These are phyloP conservation scores for Andrena haemorrhoa DNA, from an alignment of 2,888 invertebrate species.

Conservation along the genomic window DNA sequence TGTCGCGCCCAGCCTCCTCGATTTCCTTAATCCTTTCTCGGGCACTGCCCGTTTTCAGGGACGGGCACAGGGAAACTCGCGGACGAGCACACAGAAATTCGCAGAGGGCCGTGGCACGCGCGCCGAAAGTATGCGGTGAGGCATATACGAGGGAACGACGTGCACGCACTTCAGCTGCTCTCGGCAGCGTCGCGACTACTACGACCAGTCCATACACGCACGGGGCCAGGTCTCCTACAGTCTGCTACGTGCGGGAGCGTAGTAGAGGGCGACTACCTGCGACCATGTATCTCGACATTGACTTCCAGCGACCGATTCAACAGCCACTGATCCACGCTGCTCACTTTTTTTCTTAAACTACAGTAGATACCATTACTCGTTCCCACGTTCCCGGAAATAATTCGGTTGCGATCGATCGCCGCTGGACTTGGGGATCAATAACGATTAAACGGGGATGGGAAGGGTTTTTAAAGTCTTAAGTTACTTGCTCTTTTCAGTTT, in stretches of 20 bases:
- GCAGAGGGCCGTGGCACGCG: constrained; percentile 2
- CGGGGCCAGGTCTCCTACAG: constrained; percentile 33
- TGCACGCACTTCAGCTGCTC: constrained; percentile 63
- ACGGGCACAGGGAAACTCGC: background rate
- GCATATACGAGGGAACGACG: constrained; percentile 28
- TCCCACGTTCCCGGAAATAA: background rate
- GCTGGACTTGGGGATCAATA: too few relatives aligned
- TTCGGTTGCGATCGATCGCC: too few relatives aligned
- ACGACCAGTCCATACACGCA: constrained; percentile 51
- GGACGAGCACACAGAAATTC: background rate
- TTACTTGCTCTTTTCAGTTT: too few relatives aligned
- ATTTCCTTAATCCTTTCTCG: constrained; percentile 29
- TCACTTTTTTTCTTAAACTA: constrained; percentile 11
- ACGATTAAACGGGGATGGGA: too few relatives aligned
- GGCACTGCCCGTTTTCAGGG: constrained; percentile 7
- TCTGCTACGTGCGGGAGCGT: constrained; percentile 40
- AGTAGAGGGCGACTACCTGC: constrained; percentile 67
- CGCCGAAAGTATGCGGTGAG: constrained; percentile 1
- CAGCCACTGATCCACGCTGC: constrained; percentile 26
- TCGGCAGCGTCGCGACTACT: constrained; percentile 71
- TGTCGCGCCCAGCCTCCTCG: constrained; percentile 33
- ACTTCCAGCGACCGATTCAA: constrained; percentile 45
- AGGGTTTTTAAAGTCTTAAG: too few relatives aligned
- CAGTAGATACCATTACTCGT: background rate
- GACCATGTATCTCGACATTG: constrained; percentile 60